These are phyloP conservation scores for Plebejus melissa DNA, from an alignment of 2,888 invertebrate species.

Conservation along the genomic window DNA sequence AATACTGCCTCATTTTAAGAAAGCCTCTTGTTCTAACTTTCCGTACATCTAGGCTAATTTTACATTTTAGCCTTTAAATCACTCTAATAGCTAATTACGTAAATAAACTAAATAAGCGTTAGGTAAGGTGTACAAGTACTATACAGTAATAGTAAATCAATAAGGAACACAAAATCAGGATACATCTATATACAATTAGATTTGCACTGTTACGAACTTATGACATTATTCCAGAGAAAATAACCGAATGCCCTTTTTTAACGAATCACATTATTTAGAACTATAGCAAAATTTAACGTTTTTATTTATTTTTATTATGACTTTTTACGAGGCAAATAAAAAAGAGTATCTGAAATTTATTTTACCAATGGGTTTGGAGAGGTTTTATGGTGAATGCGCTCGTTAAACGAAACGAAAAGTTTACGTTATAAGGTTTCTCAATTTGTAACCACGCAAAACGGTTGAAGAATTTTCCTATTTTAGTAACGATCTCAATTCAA, in stretches of 20 bases:
- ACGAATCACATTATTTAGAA: background rate
- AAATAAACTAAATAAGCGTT: constrained; percentile 23
- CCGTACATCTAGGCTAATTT: constrained; percentile 21
- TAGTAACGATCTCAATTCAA: background rate
- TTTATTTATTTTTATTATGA: constrained; percentile 10
- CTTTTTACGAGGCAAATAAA: constrained; percentile 12
- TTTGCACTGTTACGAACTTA: constrained; percentile 33
- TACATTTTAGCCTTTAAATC: constrained; percentile 21
- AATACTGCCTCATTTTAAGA: constrained; percentile 20
- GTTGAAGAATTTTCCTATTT: background rate
- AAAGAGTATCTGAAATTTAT: constrained; percentile 8
- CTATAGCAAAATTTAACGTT: background rate
- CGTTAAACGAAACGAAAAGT: constrained; percentile 16
- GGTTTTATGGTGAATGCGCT: constrained; percentile 12
- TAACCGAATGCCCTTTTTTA: background rate
- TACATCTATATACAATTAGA: constrained; percentile 49
- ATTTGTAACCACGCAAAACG: constrained; percentile 10
- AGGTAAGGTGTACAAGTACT: constrained; percentile 37
- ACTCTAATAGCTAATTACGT: constrained; percentile 20
- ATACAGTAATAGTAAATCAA: constrained; percentile 43
- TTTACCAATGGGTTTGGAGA: constrained; percentile 1
- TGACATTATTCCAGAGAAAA: background rate
- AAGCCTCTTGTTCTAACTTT: constrained; percentile 12
- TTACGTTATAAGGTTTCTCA: constrained; percentile 8
- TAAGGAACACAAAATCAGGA: constrained; percentile 48